These are phyloP conservation scores for Halichondria panicea DNA, from an alignment of 37 sponge, comb jelly and placozoan genomes.

Conservation along the genomic window DNA sequence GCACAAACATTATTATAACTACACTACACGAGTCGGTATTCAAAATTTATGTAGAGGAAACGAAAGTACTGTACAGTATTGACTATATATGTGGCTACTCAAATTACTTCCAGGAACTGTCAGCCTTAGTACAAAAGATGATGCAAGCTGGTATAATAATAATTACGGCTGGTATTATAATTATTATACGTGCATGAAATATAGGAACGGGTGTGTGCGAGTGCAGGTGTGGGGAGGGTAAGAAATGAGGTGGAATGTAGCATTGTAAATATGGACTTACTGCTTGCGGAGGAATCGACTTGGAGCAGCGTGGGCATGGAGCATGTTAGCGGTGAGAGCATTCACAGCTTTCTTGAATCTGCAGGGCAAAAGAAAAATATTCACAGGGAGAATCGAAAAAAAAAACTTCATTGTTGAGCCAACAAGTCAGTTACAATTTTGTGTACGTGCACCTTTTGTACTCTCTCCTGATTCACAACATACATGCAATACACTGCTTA, in stretches of 20 bases:
- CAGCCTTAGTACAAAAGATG: no score
- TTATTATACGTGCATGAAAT: no score
- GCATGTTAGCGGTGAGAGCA: conserved; percentile 38
- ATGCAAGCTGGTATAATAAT: no score
- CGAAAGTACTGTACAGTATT: no score
- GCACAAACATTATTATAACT: background rate
- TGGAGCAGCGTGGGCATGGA: conserved; percentile 25
- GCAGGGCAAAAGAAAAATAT: no score
- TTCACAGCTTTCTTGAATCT: conserved; percentile 55
- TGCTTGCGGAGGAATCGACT: conserved; percentile 18
- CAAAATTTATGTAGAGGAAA: background rate
- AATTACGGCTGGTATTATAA: no score
- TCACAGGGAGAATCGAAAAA: no score
- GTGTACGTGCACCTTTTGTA: background rate
- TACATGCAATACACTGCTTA: no score
- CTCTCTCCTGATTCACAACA: background rate
- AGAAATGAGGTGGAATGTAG: no score
- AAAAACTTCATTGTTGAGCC: no score
- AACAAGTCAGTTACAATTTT: background rate
- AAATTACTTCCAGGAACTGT: no score
- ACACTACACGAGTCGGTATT: background rate
- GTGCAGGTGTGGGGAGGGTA: background rate
- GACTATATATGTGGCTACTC: no score
- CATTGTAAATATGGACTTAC: conserved; percentile 33
- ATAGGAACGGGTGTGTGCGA: background rate